These are phyloP conservation scores for Tetragonisca angustula DNA, from an alignment of 2,888 invertebrate genomes.

Conservation along the genomic window DNA sequence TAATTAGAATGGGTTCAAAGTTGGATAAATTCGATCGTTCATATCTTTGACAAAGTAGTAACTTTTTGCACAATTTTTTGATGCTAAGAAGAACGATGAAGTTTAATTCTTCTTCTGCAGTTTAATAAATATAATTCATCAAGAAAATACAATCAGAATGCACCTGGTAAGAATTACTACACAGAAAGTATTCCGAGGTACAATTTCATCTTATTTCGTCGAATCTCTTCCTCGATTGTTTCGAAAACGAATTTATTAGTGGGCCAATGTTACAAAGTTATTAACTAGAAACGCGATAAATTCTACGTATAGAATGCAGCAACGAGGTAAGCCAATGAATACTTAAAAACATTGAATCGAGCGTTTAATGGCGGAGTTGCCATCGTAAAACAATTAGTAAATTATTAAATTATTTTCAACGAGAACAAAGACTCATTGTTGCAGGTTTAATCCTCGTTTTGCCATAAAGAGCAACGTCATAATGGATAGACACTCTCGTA, in stretches of 20 bases:
- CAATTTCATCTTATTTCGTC: background rate
- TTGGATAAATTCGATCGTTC: too few relatives aligned
- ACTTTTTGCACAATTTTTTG: too few relatives aligned
- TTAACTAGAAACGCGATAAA: background rate
- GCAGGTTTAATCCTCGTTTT: slow-evolving; percentile 18
- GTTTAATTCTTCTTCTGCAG: too few relatives aligned
- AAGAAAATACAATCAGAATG: too few relatives aligned
- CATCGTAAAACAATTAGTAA: slow-evolving; percentile 20
- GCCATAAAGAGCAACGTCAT: slow-evolving; percentile 12
- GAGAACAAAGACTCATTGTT: slow-evolving; percentile 30
- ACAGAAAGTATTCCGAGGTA: background rate
- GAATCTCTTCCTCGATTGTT: background rate
- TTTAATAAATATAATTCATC: too few relatives aligned
- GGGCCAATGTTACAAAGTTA: background rate
- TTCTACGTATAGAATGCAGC: background rate
- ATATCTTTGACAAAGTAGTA: too few relatives aligned
- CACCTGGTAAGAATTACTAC: background rate
- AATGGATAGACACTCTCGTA: slow-evolving; percentile 1
- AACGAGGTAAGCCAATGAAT: background rate
- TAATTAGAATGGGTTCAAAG: too few relatives aligned
- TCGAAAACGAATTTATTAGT: background rate
- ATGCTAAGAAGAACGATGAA: too few relatives aligned
- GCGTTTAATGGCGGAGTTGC: background rate
- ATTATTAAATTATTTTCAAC: slow-evolving; percentile 8
- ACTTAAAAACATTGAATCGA: background rate